Conservation (phyloP, 2,888 invertebrate genomes). For the Xylophagus ater region DNA sequence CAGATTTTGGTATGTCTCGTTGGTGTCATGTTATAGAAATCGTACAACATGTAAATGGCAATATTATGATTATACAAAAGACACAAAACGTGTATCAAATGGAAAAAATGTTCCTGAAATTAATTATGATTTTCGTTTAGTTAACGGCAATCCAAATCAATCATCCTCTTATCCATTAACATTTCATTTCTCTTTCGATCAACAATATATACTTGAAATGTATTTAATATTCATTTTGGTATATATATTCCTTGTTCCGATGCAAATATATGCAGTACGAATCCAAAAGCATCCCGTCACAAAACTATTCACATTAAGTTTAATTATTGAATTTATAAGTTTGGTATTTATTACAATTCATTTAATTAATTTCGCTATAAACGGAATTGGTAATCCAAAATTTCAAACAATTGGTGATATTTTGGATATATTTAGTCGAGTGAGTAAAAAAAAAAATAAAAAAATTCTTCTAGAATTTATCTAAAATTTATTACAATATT, state of each 20-base stretch:
- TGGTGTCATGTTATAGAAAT: conserved; percentile 85
- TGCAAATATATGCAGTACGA: conserved; percentile 83
- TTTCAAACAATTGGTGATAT: conserved; percentile 83
- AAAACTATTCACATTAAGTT: conserved; percentile 76
- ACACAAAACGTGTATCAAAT: conserved; percentile 14
- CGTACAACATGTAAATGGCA: conserved; percentile 74
- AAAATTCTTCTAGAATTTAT: conserved; percentile 1
- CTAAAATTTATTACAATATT: not conserved
- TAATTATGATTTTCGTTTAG: conserved; percentile 87
- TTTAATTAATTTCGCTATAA: conserved; percentile 78
- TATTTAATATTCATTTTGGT: conserved; percentile 79
- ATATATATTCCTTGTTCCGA: conserved; percentile 74
- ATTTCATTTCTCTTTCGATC: conserved; percentile 94
- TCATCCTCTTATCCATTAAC: conserved; percentile 78
- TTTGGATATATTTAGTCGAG: conserved; percentile 82
- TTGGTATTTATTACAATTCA: conserved; percentile 80
- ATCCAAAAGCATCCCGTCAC: conserved; percentile 87
- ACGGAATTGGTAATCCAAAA: conserved; percentile 77
- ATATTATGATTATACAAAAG: conserved; percentile 47
- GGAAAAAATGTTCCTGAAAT: conserved; percentile 28
- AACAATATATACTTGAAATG: conserved; percentile 83
- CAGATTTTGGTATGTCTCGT: conserved; percentile 92
- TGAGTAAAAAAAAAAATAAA: conserved; percentile 37
- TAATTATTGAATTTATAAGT: conserved; percentile 75
- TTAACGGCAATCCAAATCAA: conserved; percentile 89